Conservation (phyloP, 2,797 vertebrate genomes). For the Dromococcyx pavoninus region DNA sequence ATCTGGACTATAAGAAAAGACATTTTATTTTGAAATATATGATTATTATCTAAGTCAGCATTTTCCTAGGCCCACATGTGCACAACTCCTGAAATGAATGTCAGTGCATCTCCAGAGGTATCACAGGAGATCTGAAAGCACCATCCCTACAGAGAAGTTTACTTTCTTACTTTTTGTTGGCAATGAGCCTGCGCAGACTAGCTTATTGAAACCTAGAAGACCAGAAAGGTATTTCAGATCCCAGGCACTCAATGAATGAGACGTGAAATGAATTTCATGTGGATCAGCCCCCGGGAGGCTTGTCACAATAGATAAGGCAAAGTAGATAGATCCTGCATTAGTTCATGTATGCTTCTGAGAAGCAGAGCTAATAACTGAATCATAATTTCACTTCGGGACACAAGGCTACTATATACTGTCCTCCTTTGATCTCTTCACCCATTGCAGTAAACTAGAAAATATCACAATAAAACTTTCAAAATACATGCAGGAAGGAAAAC, state of each 20-base stretch:
- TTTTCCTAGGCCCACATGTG: conserved; percentile 14
- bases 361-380: conserved; percentile 74
- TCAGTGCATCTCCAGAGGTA: conserved; percentile 18
- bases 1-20: not conserved
- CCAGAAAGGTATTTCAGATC: conserved; percentile 75
- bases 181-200: conserved; percentile 31
- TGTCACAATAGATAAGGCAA: conserved; percentile 78
- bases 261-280: conserved; percentile 75
- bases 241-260: conserved; percentile 70
- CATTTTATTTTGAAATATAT: conserved; percentile 1
- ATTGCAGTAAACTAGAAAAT: conserved; percentile 16
- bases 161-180: conserved; percentile 59
- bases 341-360: conserved; percentile 66
- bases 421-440: conserved; percentile 68
- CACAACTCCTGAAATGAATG: conserved; percentile 36
- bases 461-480: conserved; percentile 28
- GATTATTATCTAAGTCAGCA: not conserved
- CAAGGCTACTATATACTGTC: conserved; percentile 43
- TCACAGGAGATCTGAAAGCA: conserved; percentile 22
- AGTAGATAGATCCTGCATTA: conserved; percentile 61
- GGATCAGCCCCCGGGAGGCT: conserved; percentile 59
- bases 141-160: not conserved
- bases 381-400: conserved; percentile 74
- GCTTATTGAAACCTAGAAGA: conserved; percentile 67
- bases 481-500: not conserved